Percentiles rank a stretch among this genome's conserved stretches.
Evolutionary conservation across 1,140 invertebrate genomes (phyloP).

Genomic region (Drosophila orena): DNA sequence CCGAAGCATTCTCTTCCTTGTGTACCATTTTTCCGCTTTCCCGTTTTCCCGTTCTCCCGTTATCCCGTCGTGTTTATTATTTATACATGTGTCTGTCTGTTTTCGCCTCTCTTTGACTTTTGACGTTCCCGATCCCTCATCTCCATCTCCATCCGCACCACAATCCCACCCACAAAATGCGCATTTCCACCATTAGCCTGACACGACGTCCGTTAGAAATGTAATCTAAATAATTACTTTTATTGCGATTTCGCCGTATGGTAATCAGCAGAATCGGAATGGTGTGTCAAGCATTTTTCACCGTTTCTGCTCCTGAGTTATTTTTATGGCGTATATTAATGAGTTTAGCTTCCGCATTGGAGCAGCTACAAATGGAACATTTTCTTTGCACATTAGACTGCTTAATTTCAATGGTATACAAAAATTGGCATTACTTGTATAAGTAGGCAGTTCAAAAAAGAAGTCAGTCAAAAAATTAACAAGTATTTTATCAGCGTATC

Average conservation of each 20-base stretch:
- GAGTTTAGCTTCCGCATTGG: background rate
- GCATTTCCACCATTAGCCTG: slow-evolving; percentile 11
- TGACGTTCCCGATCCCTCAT: slow-evolving; percentile 9
- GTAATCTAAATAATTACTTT: slow-evolving; percentile 78
- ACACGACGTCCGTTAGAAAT: slow-evolving; percentile 59
- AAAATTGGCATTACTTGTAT: too few relatives aligned
- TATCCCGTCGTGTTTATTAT: slow-evolving; percentile 37
- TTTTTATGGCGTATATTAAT: background rate
- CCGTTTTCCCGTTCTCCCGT: too few relatives aligned
- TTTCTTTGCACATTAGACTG: too few relatives aligned
- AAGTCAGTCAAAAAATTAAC: background rate
- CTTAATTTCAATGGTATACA: too few relatives aligned
- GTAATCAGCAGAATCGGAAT: slow-evolving; percentile 40
- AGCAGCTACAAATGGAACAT: too few relatives aligned
- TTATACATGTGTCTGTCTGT: slow-evolving; percentile 51
- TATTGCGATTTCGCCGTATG: slow-evolving; percentile 65
- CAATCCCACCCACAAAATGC: background rate
- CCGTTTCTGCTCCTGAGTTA: background rate
- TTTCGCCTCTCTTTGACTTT: slow-evolving; percentile 35
- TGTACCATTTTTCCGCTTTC: slow-evolving; percentile 2
- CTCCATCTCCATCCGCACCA: background rate
- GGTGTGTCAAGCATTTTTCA: background rate
- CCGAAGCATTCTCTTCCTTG: slow-evolving; percentile 34
- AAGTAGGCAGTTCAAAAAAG: too few relatives aligned
- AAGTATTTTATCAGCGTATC: background rate